These are phyloP conservation scores for Octonoba sinensis DNA, from an alignment of 2,888 invertebrate species.

Conservation along the genomic window DNA sequence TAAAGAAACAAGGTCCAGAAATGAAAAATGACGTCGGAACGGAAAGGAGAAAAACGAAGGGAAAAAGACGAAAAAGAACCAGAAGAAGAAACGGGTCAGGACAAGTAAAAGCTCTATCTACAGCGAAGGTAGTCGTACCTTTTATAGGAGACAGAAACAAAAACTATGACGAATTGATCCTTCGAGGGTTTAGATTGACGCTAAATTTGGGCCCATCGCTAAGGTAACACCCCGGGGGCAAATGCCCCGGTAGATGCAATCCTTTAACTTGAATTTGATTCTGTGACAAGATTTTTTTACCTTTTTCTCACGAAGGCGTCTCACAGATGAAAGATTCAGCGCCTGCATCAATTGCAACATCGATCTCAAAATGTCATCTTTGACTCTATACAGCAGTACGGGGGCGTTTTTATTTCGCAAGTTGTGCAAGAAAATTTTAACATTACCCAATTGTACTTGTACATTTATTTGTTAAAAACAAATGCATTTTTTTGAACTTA, in stretches of 20 bases:
- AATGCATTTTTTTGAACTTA: too few relatives aligned
- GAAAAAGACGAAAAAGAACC: slow-evolving; percentile 1
- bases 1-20: slow-evolving; percentile 23
- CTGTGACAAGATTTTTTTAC: too few relatives aligned
- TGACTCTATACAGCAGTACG: too few relatives aligned
- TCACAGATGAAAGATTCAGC: too few relatives aligned
- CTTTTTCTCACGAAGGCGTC: too few relatives aligned
- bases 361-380: too few relatives aligned
- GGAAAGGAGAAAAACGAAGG: not conserved
- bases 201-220: slow-evolving; percentile 40
- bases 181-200: slow-evolving; percentile 42
- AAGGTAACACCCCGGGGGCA: slow-evolving; percentile 36
- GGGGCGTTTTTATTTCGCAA: too few relatives aligned
- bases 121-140: slow-evolving; percentile 20
- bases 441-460: too few relatives aligned
- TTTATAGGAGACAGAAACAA: slow-evolving; percentile 35
- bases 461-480: too few relatives aligned
- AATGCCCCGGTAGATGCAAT: slow-evolving; percentile 18
- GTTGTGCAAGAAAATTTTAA: too few relatives aligned
- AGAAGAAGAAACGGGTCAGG: slow-evolving; percentile 51
- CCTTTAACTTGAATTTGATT: not conserved
- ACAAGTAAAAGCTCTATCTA: slow-evolving; percentile 64
- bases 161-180: slow-evolving; percentile 47
- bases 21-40: slow-evolving; percentile 20
- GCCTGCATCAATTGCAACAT: too few relatives aligned